Percentiles rank a stretch among this genome's conserved stretches.
phyloP scores from a whole-genome alignment of 2,797 vertebrate species.

The Semotilus atromaculatus region DNA sequence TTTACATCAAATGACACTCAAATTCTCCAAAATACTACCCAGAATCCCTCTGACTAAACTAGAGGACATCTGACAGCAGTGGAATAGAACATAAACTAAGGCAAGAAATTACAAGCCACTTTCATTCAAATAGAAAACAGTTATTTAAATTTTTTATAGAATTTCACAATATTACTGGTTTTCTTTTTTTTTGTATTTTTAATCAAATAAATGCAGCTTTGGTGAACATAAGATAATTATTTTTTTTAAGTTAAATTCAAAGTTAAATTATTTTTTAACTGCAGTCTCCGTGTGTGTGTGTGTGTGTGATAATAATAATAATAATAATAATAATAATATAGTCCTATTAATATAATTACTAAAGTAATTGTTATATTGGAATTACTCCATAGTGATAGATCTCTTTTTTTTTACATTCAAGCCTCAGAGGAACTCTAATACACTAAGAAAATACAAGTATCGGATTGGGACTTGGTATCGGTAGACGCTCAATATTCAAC shows the following conservation, averaged over 20 bases:
- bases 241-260: no score
- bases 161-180: no score
- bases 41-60: neutral
- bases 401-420: neutral
- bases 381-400: neutral
- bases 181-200: no score
- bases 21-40: neutral
- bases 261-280: no score
- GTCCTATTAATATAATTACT: neutral
- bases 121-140: no score
- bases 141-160: no score
- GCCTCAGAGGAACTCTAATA: neutral
- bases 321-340: neutral
- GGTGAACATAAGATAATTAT: no score
- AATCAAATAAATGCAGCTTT: no score
- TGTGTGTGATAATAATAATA: neutral
- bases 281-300: no score
- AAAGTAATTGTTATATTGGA: neutral
- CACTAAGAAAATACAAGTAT: neutral
- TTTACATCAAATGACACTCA: neutral
- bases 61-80: neutral
- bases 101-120: no score
- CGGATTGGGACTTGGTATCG: neutral
- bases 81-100: no score
- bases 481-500: neutral